phyloP scores from a whole-genome alignment of 23 tunicate genomes.

The Halocynthia aurantium region DNA sequence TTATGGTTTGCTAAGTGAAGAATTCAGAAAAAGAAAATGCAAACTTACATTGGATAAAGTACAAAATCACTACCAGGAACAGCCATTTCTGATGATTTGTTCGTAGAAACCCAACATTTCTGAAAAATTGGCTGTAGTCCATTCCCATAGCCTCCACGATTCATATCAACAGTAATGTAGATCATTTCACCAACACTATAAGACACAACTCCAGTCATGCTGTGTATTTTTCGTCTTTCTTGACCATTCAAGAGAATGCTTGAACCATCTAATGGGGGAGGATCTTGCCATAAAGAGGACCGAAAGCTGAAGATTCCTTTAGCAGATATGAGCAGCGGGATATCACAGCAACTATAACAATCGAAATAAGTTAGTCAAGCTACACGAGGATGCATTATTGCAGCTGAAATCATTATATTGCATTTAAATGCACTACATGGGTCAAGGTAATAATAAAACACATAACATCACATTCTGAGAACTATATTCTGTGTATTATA shows the following conservation, averaged over 20 bases:
- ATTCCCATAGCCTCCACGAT: neutral
- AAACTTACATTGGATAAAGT: neutral
- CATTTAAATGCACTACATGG: no score
- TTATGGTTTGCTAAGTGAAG: no score
- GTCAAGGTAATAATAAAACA: no score
- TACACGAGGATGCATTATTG: no score
- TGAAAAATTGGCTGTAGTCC: neutral
- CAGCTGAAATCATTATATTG: no score
- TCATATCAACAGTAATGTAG: neutral
- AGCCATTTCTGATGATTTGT: neutral
- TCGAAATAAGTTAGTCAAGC: no score
- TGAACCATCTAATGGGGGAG: neutral
- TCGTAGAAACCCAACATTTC: neutral
- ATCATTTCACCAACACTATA: constrained; percentile 3
- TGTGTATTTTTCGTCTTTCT: neutral
- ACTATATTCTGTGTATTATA: no score
- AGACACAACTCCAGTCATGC: neutral
- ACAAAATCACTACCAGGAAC: neutral
- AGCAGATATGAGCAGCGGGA: neutral
- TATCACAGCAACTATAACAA: neutral
- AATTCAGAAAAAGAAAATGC: neutral
- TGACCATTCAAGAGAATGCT: neutral
- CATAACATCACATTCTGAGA: no score
- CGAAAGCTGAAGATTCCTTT: neutral
- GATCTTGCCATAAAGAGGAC: constrained; percentile 1